Evolutionary conservation across 2,113 vertebrate genomes (phyloP), one percentile per base, ranked within the genome.

Genomic region (Ageneiosus marmoratus): DNA sequence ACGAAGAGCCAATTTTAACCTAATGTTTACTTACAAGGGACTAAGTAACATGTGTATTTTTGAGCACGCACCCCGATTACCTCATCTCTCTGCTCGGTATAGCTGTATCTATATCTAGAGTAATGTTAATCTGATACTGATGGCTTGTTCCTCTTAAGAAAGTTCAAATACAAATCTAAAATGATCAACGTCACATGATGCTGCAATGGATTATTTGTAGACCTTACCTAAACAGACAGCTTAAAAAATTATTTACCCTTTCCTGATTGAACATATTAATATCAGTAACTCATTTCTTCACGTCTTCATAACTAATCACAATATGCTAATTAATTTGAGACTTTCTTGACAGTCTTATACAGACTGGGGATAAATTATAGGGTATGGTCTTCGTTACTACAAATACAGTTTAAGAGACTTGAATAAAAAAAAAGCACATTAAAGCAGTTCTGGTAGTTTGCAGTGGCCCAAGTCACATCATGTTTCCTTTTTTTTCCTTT

Each of bases 111-210:
- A 74, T 44, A 67, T 32, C n/a, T 51, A 81, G 13, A 53, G 16
- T 53, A 32, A 70, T 55, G 69, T 32, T 73, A 29, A 81, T 34
- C 37, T 67, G 46, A 51, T 67, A 34, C 46, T 24, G 27, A 48
- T 48, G 41, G n/a, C 69, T 60, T 48, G 37, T 48, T 73, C 41
- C 69, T 58, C 73, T 81, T 5, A 50, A 48, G 51, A 20, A 48
- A 20, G 53, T 48, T 55, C 34, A 72, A 81, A 81, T 67, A 55
- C 34, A 60, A 48, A 81, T 73, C 69, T 37, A 44, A 58, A 55
- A 53, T 20, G 3, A 41, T 58, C 53, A 32, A 24, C 53, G 60
- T 72, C n/a, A 81, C 69, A 74, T 81, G 53, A 1, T 27, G 34
- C 51, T 12, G 32, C 53, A 56, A 20, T 58, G 50, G 67, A 27